phyloP scores from a whole-genome alignment of 2,797 vertebrate genomes.

The Catharus ustulatus region DNA sequence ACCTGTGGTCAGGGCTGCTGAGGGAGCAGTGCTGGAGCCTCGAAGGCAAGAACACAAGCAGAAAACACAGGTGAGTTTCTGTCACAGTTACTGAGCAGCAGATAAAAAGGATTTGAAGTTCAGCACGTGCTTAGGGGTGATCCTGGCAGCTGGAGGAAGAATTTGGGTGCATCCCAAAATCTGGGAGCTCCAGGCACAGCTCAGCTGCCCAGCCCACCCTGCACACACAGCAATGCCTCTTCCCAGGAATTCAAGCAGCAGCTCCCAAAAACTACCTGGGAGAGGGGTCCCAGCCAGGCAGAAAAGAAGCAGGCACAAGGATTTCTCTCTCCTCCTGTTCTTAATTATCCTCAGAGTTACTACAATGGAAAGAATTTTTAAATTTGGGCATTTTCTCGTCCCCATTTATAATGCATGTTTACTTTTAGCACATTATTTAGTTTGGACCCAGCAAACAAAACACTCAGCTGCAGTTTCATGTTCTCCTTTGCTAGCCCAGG shows the following conservation, averaged over 20 bases:
- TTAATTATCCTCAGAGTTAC: constrained; percentile 47
- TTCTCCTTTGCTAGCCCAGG: constrained; percentile 11
- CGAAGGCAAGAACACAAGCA: constrained; percentile 61
- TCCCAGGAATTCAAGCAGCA: not conserved
- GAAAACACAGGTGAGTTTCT: constrained; percentile 42
- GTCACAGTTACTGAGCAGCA: not conserved
- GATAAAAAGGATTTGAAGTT: not conserved
- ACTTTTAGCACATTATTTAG: constrained; percentile 67
- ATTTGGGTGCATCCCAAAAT: not conserved
- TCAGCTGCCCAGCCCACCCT: not conserved
- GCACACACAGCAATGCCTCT: not conserved
- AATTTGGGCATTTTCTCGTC: constrained; percentile 33
- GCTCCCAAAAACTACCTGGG: not conserved
- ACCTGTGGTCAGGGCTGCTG: constrained; percentile 47
- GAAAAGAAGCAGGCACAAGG: not conserved
- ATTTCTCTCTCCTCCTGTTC: constrained; percentile 27
- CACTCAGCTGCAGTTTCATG: constrained; percentile 54
- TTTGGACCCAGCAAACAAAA: constrained; percentile 60
- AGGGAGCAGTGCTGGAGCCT: constrained; percentile 42
- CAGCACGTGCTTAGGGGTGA: not conserved
- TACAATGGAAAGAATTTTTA: constrained; percentile 64
- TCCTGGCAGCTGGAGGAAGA: not conserved
- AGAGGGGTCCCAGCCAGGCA: not conserved
- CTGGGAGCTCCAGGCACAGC: not conserved
- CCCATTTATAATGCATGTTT: constrained; percentile 55